Evolutionary conservation across 1,140 invertebrate species (phyloP), one percentile per base, ranked within the genome.

Genomic region (Trachymyrmex septentrionalis): DNA sequence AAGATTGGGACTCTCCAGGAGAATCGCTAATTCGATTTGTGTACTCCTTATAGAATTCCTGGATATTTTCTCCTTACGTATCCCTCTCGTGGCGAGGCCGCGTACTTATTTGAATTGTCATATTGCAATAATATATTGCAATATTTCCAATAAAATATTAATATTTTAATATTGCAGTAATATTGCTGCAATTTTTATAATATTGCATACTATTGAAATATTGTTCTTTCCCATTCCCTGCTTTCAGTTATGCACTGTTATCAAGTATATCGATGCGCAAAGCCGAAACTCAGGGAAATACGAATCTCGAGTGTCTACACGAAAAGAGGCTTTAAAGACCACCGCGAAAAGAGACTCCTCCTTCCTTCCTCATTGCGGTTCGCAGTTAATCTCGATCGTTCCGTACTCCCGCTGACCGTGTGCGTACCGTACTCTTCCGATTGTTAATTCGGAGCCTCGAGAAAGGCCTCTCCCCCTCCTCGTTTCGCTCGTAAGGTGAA

Each of bases 311-410:
- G 50, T 34, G 53, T 30, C 53, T 34, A 82, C 71, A 34, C 5
- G 30, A 34, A 34, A 34, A 34, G 5, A 34, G 30, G 30, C 67
- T 63, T 80, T 59, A 69, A 67, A 69, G 77, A 7, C 30, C 44
- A 61, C 67, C 55, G n/a, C 48, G 48, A 48, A 38, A 71, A 44
- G 21, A 27, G 21, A 24, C 21, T 44, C 16, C 55, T 59, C 16
- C 57, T 76, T 67, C 84, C 61, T 77, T 82, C 80, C 85, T 78
- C 75, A 69, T 82, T 77, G 78, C 87, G 88, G 59, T 71, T 88
- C 72, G 88, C 88, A 90, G 90, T 90, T 87, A 90, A 90, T 90
- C 88, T 90, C 89, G 88, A 90, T 90, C 88, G 87, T 90, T 81
- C 63, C 71, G 76, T 89, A 73, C 77, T 61, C 12, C 61, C 86